Base-by-base conservation (phyloP, 2,888 invertebrate genomes). In the Digitonthophagus gazella region DNA sequence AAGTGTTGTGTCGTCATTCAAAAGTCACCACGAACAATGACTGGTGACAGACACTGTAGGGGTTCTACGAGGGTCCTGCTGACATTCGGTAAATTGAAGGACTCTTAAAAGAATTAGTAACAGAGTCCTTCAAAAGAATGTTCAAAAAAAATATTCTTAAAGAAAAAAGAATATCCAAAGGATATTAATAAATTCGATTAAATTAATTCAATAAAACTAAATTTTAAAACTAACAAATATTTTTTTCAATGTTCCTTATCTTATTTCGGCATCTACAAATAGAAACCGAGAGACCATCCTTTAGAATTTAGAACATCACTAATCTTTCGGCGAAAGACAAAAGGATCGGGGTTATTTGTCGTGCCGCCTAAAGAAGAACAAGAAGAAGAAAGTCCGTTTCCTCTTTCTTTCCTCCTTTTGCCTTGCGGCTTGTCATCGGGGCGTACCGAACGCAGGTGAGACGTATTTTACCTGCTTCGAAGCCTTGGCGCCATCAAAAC, bases 401-500 rank as follows among this genome's bases (percentile, higher is more conserved):
- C 18, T 3, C 6, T 61, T 61, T 20, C 19, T 19, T 61, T 19
- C 18, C 18, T 18, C 57, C 14, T 57, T n/a, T 20, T 20, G 61
- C n/a, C 61, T 44, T 44, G 28, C 28, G 28, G 28, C 55, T 65
- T 61, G 61, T 61, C 61, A 61, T 61, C 61, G 61, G 28, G 28
- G 61, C 61, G 18, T 8, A 6, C 55, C 57, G n/a, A 56, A 61
- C 15, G 22, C 55, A 16, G 71, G 67, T 69, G 61, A 58, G 69
- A 70, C 71, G 67, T 58, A 76, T 76, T 74, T 73, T 73, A 75
- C 78, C 74, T 78, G 78, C 79, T 78, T 80, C 80, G 80, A 19
- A 58, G 15, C 57, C 63, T 64, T 78, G 82, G 82, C 82, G 82
- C 82, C 82, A 81, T 77, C 76, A 76, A 78, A 81, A 81, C 81